Percentiles rank a stretch among this genome's conserved stretches.
Conservation (phyloP, 2,888 invertebrate genomes). For the Shargacucullia verbasci region DNA sequence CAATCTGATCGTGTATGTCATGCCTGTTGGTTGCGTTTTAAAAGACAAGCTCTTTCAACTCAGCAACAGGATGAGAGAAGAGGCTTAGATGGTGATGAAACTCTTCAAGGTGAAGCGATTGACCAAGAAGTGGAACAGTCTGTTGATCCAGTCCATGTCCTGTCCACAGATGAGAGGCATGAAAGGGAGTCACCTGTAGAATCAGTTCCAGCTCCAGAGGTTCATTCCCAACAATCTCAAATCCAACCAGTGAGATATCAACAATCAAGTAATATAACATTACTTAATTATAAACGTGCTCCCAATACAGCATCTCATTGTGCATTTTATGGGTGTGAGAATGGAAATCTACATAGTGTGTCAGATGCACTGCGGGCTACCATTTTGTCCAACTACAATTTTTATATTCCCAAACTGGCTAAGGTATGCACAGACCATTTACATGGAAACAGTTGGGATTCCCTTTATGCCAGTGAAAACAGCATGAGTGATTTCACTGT, state of each 20-base stretch:
- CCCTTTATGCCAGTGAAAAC: too few relatives aligned
- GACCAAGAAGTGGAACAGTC: slow-evolving; percentile 16
- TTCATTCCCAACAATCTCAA: slow-evolving; percentile 2
- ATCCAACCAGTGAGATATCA: slow-evolving; percentile 1
- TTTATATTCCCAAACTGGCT: slow-evolving; percentile 19
- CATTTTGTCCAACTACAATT: slow-evolving; percentile 5
- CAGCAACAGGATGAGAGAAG: slow-evolving; percentile 16
- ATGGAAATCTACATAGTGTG: slow-evolving; percentile 2
- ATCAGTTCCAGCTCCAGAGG: slow-evolving; percentile 5
- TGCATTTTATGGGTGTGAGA: slow-evolving; percentile 3
- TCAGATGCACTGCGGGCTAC: slow-evolving; percentile 4
- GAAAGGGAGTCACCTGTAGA: slow-evolving; percentile 4
- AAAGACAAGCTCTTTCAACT: slow-evolving; percentile 11
- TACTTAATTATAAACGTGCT: slow-evolving; percentile 6
- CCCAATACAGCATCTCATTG: slow-evolving; percentile 6
- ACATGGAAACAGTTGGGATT: neutral
- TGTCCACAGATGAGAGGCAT: slow-evolving; percentile 1
- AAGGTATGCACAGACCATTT: slow-evolving; percentile 15
- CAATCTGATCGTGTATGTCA: slow-evolving; percentile 14
- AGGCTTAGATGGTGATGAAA: slow-evolving; percentile 1
- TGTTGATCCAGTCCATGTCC: slow-evolving; percentile 4
- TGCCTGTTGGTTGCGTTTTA: slow-evolving; percentile 21
- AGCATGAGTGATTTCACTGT: neutral
- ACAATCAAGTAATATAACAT: slow-evolving; percentile 4
- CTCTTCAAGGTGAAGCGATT: slow-evolving; percentile 1